Evolutionary conservation across 2,888 invertebrate species (phyloP).

Genomic region (Phaonia tiefii): DNA sequence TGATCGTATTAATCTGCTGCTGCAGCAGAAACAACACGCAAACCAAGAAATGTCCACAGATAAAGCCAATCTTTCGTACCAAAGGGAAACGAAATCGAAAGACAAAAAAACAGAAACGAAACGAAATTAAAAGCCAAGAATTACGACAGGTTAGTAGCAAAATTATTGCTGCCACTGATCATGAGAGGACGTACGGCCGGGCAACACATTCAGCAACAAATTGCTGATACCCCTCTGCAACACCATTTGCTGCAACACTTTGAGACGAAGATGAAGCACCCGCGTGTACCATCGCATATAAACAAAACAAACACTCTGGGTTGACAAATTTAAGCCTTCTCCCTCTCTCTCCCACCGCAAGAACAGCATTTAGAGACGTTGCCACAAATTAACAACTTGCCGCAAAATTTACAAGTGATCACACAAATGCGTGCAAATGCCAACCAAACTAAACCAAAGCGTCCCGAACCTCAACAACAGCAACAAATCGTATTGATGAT

Average conservation of each 20-base stretch:
- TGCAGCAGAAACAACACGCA: slow-evolving; percentile 38
- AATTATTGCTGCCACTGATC: slow-evolving; percentile 66
- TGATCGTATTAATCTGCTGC: background rate
- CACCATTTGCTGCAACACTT: slow-evolving; percentile 30
- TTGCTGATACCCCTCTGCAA: slow-evolving; percentile 58
- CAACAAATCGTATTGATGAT: slow-evolving; percentile 65
- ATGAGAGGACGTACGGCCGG: slow-evolving; percentile 34
- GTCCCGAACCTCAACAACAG: slow-evolving; percentile 9
- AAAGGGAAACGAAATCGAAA: slow-evolving; percentile 36
- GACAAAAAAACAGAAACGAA: slow-evolving; percentile 17
- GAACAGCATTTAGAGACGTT: slow-evolving; percentile 19
- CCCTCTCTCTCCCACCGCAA: background rate
- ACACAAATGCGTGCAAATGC: slow-evolving; percentile 71
- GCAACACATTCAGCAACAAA: slow-evolving; percentile 63
- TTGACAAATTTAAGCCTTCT: slow-evolving; percentile 66
- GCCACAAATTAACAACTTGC: slow-evolving; percentile 67
- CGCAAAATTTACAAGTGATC: slow-evolving; percentile 71
- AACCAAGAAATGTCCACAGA: slow-evolving; percentile 48
- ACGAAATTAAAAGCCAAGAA: slow-evolving; percentile 68
- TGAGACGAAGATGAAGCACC: slow-evolving; percentile 60
- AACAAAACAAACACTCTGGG: slow-evolving; percentile 46
- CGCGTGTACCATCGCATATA: slow-evolving; percentile 39
- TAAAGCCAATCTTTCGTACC: slow-evolving; percentile 38
- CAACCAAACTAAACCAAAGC: slow-evolving; percentile 55
- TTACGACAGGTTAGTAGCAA: slow-evolving; percentile 67